Percentiles rank a stretch among this genome's conserved stretches.
phyloP scores from a whole-genome alignment of 2,113 vertebrate species.

The Rattus rattus region DNA sequence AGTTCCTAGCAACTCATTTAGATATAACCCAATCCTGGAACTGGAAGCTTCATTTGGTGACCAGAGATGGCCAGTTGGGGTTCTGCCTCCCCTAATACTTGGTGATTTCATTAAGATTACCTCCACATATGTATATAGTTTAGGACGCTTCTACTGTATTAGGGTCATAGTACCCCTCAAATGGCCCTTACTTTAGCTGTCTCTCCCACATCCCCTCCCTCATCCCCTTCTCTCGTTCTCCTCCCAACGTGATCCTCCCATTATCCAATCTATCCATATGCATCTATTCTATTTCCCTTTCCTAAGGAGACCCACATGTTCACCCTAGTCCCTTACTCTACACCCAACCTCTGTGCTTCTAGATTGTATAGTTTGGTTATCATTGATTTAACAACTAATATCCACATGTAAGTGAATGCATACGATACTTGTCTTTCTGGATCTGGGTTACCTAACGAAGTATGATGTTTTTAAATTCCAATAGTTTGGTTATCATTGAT shows the following conservation, averaged over 20 bases:
- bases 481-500: background rate
- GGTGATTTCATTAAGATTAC: background rate
- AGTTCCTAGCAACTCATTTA: background rate
- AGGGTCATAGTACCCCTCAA: background rate
- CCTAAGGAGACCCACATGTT: background rate
- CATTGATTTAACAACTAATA: background rate
- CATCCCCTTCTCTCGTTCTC: background rate
- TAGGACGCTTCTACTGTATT: background rate
- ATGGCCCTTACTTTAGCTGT: background rate
- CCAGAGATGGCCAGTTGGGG: background rate
- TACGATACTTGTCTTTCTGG: background rate
- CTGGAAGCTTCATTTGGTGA: background rate
- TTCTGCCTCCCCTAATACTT: background rate
- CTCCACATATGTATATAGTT: background rate
- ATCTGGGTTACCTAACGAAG: background rate
- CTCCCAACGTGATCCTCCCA: background rate
- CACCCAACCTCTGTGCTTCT: background rate
- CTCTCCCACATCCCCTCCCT: background rate
- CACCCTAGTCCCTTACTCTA: background rate
- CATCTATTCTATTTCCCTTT: background rate
- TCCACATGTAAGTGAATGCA: background rate
- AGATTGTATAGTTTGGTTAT: background rate
- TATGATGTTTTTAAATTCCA: background rate
- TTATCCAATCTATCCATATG: background rate
- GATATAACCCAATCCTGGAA: background rate